Evolutionary conservation across 2,888 invertebrate genomes (phyloP), one percentile per base, ranked within the genome.

Genomic region (Phortica magna): DNA sequence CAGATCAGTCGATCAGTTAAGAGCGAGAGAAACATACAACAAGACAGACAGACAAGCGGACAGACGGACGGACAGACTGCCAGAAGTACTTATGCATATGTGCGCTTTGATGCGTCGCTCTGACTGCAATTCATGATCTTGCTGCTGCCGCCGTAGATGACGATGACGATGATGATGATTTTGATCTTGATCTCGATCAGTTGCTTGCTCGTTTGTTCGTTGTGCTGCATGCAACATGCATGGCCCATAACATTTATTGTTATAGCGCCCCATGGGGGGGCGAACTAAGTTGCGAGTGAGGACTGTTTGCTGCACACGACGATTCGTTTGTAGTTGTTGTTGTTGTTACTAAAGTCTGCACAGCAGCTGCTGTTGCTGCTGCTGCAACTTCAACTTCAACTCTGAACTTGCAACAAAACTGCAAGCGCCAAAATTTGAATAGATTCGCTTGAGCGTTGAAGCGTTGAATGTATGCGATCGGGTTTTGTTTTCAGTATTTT

Each of bases 351-450:
- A 82, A 80, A 83, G 81, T 83, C 80, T 43, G 42, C 17, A 53
- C 43, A 17, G 68, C 61, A 61, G 61, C 82, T 80, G 84, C 80
- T 80, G 88, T 79, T 82, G 74, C 68, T 31, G 72, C 48, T 79
- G 78, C 78, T 77, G 82, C 78, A 77, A 82, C 78, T 81, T 82
- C 82, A 82, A 82, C 80, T 83, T 86, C 86, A 87, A 87, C 86
- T 87, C 84, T 86, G 87, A 87, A 87, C 87, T 84, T 83, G 85
- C 84, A 85, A 85, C 86, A 84, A 85, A 86, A 84, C 84, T 19
- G 42, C 87, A 86, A 86, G 87, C 85, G 86, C 86, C 86, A 87
- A 65, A 86, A 86, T 86, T 86, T 86, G 85, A 86, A 87, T 85
- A 80, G 84, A 82, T 88, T 77, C 80, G 80, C 77, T 79, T 71